Percentiles rank a stretch among this genome's conserved stretches.
Conservation (phyloP, 2,113 vertebrate genomes). For the Nannospalax galili region DNA sequence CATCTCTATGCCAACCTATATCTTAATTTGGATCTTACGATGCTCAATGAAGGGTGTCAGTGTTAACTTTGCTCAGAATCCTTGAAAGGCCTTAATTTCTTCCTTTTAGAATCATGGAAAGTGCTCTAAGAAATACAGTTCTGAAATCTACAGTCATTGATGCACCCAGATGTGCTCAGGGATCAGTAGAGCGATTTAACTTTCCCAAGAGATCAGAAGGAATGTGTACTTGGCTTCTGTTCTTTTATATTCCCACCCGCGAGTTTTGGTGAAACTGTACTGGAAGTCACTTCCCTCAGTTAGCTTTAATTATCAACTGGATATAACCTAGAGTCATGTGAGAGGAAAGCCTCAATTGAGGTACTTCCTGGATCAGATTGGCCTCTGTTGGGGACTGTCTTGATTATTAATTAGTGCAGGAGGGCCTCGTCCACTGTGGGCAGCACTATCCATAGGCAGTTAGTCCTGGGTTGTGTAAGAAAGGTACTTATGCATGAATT, state of each 20-base stretch:
- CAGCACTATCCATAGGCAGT: not conserved
- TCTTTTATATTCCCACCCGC: not conserved
- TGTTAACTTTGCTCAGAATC: constrained; percentile 3
- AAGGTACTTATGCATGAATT: not conserved
- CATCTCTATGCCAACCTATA: not conserved
- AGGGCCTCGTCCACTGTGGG: not conserved
- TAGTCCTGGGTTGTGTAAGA: not conserved
- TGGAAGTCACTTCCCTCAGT: not conserved
- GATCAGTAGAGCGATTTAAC: not conserved
- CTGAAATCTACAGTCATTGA: not conserved
- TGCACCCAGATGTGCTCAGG: not conserved
- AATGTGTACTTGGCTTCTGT: not conserved
- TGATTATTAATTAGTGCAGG: not conserved
- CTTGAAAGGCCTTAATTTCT: not conserved
- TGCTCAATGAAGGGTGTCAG: not conserved
- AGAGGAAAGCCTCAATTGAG: not conserved
- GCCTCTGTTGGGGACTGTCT: not conserved
- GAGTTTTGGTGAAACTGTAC: not conserved
- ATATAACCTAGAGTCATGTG: not conserved
- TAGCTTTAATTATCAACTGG: not conserved
- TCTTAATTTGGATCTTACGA: not conserved
- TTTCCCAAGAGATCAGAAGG: not conserved
- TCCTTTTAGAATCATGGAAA: not conserved
- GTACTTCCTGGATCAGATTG: not conserved
- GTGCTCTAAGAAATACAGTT: not conserved